Base-by-base conservation (phyloP, 2,113 vertebrate genomes). In the Gobio gobio region DNA sequence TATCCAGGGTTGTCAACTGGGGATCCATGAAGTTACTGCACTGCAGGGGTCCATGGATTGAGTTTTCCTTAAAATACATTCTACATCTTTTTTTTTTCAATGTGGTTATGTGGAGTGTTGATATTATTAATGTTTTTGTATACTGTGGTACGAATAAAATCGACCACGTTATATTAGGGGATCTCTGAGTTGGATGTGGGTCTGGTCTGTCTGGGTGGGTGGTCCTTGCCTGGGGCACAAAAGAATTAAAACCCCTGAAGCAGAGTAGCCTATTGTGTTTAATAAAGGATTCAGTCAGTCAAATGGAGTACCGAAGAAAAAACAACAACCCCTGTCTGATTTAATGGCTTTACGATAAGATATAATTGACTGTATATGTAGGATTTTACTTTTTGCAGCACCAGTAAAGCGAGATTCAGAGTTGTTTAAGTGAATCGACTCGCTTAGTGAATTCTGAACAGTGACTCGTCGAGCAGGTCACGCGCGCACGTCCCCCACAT, bases 361-460 rank as follows among this genome's bases (percentile, higher is more conserved):
- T 56, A 51, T 2, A 2, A 40, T 40, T 5, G 22, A 18, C 29
- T 0, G n/a, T 49, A 40, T 0, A 2, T 5, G 9, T 4, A 56
- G 2, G 2, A 22, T 77, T 77, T 2, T 0, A 56, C 0, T 8
- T 29, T 77, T 33, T 56, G 4, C 51, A 54, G 1, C 2, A 54
- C 0, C 14, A 26, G 10, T 33, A 13, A 20, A 1, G 3, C 2
- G 16, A 14, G 61, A 66, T 51, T 81, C 78, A 49, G 24, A 81
- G 26, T 49, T 6, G 43, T 24, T 82, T 45, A 5, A n/a, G 20
- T 29, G 80, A 82, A 22, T 82, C 80, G 80, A 82, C 29, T 82
- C 78, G 7, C 0, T 82, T 29, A 29, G 29, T 29, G 29, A 20
- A 72, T 82, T 56, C 47, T 40, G 33, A 56, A 72, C 64, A 54